Base-by-base conservation (phyloP, 2,888 invertebrate species). In the Agrilus biguttatus region DNA sequence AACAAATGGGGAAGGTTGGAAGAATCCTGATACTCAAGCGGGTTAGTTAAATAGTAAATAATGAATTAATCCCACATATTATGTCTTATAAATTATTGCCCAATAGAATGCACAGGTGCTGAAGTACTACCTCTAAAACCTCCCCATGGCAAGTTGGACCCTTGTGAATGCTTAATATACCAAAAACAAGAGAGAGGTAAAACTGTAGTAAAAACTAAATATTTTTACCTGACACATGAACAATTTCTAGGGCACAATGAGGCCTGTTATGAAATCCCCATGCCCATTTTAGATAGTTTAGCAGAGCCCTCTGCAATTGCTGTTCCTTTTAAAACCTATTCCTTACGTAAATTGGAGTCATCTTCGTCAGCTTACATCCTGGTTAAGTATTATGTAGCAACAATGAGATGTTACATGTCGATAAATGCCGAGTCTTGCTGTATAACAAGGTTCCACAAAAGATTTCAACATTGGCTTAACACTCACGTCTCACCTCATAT, bases 1-100 rank as follows among this genome's bases (percentile, higher is more conserved):
- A 13, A 78, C 76, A 0, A 70, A 77, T 48, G 80, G 80, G 0
- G 59, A 59, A 14, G 71, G 71, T 1, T 81, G 81, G 81, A 62
- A 63, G 1, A 55, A 50, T 39, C 56, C 64, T 2, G 47, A 48
- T 33, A 45, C 37, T 7, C 19, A 28, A 36, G 5, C 12, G 5
- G 32, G 38, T 36, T 14, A 28, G 28, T 28, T 28, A 28, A 28
- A 28, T 10, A 10, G 4, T 10, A 8, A 10, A 28, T 2, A 28
- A 28, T 10, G 2, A 10, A 28, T 28, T 2, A 8, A 12, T 8
- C 2, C 5, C 36, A 21, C 21, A 21, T 3, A 17, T 17, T 17
- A 17, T 36, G 8, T 17, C 1, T 17, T 10, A 36, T 36, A 12
- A 36, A 14, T 8, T 17, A 36, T 36, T 36, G 21, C 5, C 6